These are phyloP conservation scores for Artibeus lituratus DNA, from an alignment of 2,797 vertebrate genomes.

Conservation along the genomic window DNA sequence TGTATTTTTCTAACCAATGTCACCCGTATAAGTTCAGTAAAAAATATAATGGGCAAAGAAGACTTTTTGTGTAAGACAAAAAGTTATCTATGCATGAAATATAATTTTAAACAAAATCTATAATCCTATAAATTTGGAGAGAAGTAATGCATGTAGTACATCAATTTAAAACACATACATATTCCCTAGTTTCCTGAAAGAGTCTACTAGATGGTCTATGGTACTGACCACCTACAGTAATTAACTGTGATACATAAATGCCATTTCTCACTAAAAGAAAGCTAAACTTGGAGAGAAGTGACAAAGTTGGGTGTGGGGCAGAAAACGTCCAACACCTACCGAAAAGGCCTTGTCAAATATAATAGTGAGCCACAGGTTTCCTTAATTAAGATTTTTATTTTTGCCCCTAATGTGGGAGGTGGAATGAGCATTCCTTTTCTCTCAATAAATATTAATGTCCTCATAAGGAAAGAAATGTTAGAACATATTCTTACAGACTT, in stretches of 20 bases:
- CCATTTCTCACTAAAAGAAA: not conserved
- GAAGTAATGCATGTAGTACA: not conserved
- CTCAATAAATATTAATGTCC: not conserved
- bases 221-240: not conserved
- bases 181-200: not conserved
- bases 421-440: not conserved
- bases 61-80: no score
- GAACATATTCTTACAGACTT: not conserved
- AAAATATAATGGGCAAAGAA: no score
- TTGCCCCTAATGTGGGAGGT: not conserved
- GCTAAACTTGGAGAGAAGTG: not conserved
- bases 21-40: no score
- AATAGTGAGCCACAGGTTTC: not conserved
- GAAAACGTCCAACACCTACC: not conserved
- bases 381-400: not conserved
- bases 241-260: not conserved
- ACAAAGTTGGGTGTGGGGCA: not conserved
- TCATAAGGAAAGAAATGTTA: not conserved
- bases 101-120: not conserved
- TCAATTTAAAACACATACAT: not conserved
- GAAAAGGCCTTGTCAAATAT: not conserved
- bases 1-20: no score
- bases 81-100: not conserved
- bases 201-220: not conserved
- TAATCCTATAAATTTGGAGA: no score